These are phyloP conservation scores for Corydoras maculifer DNA, from an alignment of 2,113 vertebrate species.

Conservation along the genomic window DNA sequence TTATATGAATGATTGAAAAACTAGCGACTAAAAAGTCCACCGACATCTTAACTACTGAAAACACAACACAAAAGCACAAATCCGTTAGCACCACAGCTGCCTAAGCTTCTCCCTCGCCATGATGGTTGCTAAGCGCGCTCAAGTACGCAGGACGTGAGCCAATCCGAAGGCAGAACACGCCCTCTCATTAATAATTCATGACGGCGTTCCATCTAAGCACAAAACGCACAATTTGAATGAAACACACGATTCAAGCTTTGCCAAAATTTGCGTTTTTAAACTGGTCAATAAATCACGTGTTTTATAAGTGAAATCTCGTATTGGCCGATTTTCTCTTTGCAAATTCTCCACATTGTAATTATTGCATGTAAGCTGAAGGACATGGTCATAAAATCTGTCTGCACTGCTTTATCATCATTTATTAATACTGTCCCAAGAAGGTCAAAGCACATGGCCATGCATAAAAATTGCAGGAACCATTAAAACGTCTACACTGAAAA, in stretches of 20 bases:
- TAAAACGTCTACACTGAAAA: too few species aligned
- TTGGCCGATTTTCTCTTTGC: background rate
- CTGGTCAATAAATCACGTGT: background rate
- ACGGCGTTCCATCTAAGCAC: too few species aligned
- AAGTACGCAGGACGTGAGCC: constrained; percentile 46
- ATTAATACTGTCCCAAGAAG: constrained; percentile 26
- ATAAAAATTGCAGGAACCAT: constrained; percentile 22
- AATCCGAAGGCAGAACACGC: constrained; percentile 2
- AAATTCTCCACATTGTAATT: background rate
- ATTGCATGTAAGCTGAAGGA: background rate
- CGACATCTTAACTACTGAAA: background rate
- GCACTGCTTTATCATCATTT: constrained; percentile 24
- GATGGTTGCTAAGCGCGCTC: constrained; percentile 66
- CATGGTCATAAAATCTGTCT: constrained; percentile 14
- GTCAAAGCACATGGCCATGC: constrained; percentile 23
- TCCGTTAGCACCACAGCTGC: constrained; percentile 3
- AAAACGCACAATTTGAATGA: too few species aligned
- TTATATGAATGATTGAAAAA: background rate
- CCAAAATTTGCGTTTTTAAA: too few species aligned
- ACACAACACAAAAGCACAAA: background rate
- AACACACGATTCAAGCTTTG: too few species aligned
- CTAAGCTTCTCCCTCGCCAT: constrained; percentile 64
- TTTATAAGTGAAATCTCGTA: background rate
- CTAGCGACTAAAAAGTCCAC: background rate
- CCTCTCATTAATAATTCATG: constrained; percentile 15